Evolutionary conservation across 1,140 invertebrate species (phyloP).

Genomic region (Drosophila elegans): DNA sequence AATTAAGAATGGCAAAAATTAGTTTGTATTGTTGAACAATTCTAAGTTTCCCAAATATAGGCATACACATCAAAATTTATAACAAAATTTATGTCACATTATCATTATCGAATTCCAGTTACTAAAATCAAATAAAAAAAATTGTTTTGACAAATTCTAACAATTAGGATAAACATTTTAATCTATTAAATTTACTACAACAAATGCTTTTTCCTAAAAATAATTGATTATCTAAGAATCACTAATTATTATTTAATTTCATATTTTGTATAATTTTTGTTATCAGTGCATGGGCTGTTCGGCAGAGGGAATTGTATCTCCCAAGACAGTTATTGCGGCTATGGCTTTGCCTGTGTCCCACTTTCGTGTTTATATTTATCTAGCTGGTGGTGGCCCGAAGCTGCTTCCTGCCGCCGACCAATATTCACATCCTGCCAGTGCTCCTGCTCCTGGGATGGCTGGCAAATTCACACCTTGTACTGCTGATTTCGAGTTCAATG

Average conservation of each 20-base stretch:
- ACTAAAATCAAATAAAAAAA: no score
- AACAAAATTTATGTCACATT: no score
- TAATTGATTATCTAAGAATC: neutral
- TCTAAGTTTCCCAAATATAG: no score
- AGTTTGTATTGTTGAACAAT: no score
- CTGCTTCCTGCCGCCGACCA: conserved; percentile 35
- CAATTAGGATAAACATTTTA: no score
- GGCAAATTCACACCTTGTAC: conserved; percentile 70
- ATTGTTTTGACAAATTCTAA: no score
- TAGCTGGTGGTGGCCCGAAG: conserved; percentile 35
- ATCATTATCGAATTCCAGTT: no score
- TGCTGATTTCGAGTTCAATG: conserved; percentile 56
- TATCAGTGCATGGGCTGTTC: conserved; percentile 10
- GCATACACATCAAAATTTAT: no score
- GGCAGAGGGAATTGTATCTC: conserved; percentile 34
- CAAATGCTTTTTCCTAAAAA: neutral
- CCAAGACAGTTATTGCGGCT: conserved; percentile 60
- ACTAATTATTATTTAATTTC: neutral
- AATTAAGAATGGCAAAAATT: neutral
- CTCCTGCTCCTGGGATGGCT: conserved; percentile 27
- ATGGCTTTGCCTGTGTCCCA: conserved; percentile 34
- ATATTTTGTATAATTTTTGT: neutral
- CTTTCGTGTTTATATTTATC: conserved; percentile 58
- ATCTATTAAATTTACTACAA: no score
- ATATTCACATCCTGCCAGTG: conserved; percentile 26